A percentile compares a stretch with the other conserved stretches of the same genome.
phyloP scores from a whole-genome alignment of 2,888 invertebrate species.

The Rambutsinella grinnellia region DNA sequence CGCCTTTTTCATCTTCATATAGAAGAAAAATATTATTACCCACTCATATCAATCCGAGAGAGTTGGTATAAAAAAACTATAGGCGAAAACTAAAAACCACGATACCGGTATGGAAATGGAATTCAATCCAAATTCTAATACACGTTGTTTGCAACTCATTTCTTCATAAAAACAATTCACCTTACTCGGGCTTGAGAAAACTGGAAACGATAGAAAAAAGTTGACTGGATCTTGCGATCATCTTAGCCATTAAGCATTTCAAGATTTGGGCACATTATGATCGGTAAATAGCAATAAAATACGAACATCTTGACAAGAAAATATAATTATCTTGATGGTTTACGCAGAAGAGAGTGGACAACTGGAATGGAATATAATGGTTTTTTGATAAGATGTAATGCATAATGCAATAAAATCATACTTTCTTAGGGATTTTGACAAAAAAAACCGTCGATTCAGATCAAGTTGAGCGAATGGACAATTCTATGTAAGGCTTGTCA shows the following conservation, averaged over 20 bases:
- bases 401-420: no score
- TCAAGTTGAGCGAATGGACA: no score
- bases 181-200: not conserved
- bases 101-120: no score
- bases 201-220: not conserved
- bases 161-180: not conserved
- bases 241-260: constrained; percentile 47
- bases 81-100: no score
- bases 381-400: no score
- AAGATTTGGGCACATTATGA: not conserved
- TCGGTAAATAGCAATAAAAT: constrained; percentile 3
- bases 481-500: no score
- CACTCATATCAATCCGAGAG: constrained; percentile 44
- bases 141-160: not conserved
- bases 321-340: constrained; percentile 50
- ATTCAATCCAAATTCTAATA: no score
- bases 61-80: no score
- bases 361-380: constrained; percentile 39
- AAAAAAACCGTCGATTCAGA: no score
- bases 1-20: constrained; percentile 12
- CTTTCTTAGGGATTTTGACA: no score
- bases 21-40: constrained; percentile 42
- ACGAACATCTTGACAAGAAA: constrained; percentile 34
- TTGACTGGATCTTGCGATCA: constrained; percentile 39
- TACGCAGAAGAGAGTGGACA: constrained; percentile 38